Conservation (phyloP, 2,888 invertebrate genomes). For the Caprella mutica region DNA sequence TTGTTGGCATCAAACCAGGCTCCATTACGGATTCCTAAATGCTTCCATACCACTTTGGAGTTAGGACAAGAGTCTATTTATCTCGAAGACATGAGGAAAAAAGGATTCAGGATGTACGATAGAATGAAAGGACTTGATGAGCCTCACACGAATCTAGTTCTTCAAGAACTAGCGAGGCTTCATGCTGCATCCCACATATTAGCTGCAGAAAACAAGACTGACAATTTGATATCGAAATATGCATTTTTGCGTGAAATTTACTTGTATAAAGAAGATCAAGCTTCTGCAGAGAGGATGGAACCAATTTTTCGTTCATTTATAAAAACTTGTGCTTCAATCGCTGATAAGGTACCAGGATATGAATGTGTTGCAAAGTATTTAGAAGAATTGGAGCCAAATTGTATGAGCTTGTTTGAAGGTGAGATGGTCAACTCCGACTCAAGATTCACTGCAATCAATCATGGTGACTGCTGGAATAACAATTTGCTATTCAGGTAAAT, state of each 20-base stretch:
- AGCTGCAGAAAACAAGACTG: not conserved
- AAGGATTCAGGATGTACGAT: slow-evolving; percentile 24
- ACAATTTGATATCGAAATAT: not conserved
- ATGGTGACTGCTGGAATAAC: slow-evolving; percentile 25
- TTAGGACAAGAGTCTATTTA: slow-evolving; percentile 8
- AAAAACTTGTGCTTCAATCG: not conserved
- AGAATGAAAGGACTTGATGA: slow-evolving; percentile 17
- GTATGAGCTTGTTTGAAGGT: no score
- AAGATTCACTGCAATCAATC: slow-evolving; percentile 10
- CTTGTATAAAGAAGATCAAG: no score
- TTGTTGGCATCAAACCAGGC: not conserved
- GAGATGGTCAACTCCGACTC: no score
- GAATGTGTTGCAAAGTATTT: slow-evolving; percentile 11
- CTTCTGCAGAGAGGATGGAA: no score
- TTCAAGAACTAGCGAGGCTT: slow-evolving; percentile 21
- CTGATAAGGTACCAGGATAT: slow-evolving; percentile 3
- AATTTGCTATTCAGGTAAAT: slow-evolving; percentile 2
- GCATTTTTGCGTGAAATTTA: not conserved
- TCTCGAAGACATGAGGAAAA: slow-evolving; percentile 9
- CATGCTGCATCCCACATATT: slow-evolving; percentile 18
- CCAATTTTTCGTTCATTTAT: no score
- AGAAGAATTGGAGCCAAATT: not conserved
- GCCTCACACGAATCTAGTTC: slow-evolving; percentile 17
- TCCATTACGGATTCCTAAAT: slow-evolving; percentile 8
- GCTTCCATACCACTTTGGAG: not conserved